Conservation (phyloP, 64 coral and sea anemone species). For the Catalaphyllia jardinei region DNA sequence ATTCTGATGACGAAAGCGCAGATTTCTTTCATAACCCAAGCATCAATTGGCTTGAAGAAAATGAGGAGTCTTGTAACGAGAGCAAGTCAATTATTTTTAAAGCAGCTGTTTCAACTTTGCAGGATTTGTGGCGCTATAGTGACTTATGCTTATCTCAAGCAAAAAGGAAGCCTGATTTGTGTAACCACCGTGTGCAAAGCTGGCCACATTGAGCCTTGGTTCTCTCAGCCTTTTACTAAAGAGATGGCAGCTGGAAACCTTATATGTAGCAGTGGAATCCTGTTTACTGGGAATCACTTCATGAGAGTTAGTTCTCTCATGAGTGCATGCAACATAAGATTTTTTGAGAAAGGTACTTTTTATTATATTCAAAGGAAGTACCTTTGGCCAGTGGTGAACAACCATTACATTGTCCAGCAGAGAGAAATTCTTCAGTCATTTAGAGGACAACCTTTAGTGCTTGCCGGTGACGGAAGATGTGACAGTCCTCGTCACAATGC, state of each 20-base stretch:
- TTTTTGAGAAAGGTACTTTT: no score
- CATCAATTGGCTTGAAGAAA: neutral
- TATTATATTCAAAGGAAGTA: constrained; percentile 16
- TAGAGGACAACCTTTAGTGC: neutral
- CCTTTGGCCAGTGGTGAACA: constrained; percentile 19
- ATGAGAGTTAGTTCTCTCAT: neutral
- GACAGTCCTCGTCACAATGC: constrained; percentile 28
- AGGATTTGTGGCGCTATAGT: neutral
- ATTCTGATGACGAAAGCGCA: constrained; percentile 6
- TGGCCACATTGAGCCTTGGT: constrained; percentile 12
- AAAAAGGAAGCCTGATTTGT: neutral
- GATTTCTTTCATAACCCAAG: neutral
- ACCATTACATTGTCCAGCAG: neutral
- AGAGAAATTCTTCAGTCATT: constrained; percentile 7
- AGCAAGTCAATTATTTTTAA: constrained; percentile 20
- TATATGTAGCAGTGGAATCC: constrained; percentile 1
- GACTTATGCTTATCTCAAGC: neutral
- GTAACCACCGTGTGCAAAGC: constrained; percentile 20
- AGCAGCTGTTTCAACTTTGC: neutral
- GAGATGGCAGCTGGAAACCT: constrained; percentile 18
- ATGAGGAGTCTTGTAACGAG: neutral
- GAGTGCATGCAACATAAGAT: constrained; percentile 14
- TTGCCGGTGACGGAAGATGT: neutral
- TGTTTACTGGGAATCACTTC: constrained; percentile 21
- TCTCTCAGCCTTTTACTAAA: constrained; percentile 1